Evolutionary conservation across 2,113 vertebrate species (phyloP).

Genomic region (Morone saxatilis): DNA sequence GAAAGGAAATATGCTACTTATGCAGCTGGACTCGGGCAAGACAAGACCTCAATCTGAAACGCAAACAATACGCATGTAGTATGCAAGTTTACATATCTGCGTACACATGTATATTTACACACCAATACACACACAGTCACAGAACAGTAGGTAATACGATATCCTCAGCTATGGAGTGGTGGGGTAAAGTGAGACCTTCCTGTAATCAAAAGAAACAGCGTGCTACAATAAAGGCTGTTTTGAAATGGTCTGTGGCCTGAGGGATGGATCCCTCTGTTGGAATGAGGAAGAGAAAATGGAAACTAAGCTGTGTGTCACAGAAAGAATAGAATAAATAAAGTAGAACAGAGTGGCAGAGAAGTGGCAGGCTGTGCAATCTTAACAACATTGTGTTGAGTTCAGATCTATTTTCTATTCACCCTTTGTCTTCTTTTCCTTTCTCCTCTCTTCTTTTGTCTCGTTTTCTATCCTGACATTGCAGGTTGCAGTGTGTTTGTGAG

Average conservation of each 20-base stretch:
- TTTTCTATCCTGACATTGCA: constrained; percentile 48
- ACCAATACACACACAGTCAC: constrained; percentile 17
- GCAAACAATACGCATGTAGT: constrained; percentile 26
- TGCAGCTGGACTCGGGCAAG: background rate
- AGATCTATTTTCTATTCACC: constrained; percentile 28
- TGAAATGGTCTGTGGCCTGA: constrained; percentile 66
- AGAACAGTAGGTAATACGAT: constrained; percentile 65
- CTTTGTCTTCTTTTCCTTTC: constrained; percentile 41
- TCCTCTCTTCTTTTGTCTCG: constrained; percentile 29
- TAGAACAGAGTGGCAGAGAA: constrained; percentile 44
- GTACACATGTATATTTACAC: constrained; percentile 38
- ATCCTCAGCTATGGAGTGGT: constrained; percentile 54
- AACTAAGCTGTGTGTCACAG: constrained; percentile 37
- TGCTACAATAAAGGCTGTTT: constrained; percentile 76
- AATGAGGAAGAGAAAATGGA: constrained; percentile 75
- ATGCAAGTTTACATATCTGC: constrained; percentile 15
- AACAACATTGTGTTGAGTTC: background rate
- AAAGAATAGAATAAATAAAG: constrained; percentile 26
- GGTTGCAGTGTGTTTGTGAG: constrained; percentile 59
- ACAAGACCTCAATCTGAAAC: constrained; percentile 24
- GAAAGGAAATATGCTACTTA: constrained; percentile 11
- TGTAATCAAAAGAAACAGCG: constrained; percentile 81
- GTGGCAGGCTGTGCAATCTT: constrained; percentile 10
- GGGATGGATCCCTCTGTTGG: constrained; percentile 65
- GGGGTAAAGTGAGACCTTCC: constrained; percentile 80